Evolutionary conservation across 2,888 invertebrate species (phyloP), one percentile per base, ranked within the genome.

Genomic region (Steinernema scapterisci): DNA sequence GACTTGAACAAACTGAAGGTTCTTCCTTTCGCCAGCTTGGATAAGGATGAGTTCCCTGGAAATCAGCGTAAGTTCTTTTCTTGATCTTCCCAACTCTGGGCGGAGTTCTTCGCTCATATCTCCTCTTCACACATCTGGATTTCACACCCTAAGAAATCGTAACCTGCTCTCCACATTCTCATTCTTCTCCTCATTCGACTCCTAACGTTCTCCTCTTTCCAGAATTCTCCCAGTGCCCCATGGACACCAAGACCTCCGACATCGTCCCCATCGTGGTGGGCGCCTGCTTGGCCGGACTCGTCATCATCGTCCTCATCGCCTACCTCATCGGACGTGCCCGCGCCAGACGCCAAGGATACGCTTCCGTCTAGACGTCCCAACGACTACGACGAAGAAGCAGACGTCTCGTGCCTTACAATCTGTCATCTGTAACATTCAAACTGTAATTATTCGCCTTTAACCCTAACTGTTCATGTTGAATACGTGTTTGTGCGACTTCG

Each of bases 231-330:
- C 77, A 80, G 52, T 87, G 87, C 80, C 73, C 73, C 44, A 72
- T 79, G 44, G 87, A 87, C 77, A 70, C 79, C 48, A 79, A 79
- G 63, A 87, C 87, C 45, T 83, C 82, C 21, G 97, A 97, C 90
- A 91, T 95, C 79, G 96, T 99, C 75, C 97, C 97, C 27, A 96
- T 99, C 88, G 95, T 94, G 25, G 97, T 99, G 78, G 99, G 97
- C 19, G 94, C 94, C 88, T 94, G 94, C 72, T 91, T 99, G 76
- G 94, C 93, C 78, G 93, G 92, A 72, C 91, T 97, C 76, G 95
- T 97, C 79, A 90, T 95, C 77, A 92, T 96, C 80, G 95, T 99
- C 73, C 91, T 99, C 82, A 91, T 93, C 82, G 95, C 94, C 56
- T 99, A 97, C 90, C 91, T 97, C 80, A 92, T 95, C 87, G 96